Evolutionary conservation across 2,888 invertebrate species (phyloP).

Genomic region (Drosophila pegasa): DNA sequence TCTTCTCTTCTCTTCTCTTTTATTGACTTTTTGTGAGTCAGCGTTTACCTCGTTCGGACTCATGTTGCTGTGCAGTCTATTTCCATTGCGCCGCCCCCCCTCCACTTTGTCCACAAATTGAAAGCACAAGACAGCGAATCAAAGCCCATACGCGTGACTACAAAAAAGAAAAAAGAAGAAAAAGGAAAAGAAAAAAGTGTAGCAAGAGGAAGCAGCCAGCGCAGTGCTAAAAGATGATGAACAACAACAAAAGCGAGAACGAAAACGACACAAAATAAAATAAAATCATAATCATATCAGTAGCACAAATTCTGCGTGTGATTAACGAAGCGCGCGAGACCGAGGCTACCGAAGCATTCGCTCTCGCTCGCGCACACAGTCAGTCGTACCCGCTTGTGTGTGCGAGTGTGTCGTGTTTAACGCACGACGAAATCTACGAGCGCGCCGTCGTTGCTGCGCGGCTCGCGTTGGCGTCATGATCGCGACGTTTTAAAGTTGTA

Average conservation of each 20-base stretch:
- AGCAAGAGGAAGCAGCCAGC: conserved; percentile 26
- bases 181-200: conserved; percentile 17
- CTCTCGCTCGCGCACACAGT: neutral
- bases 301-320: conserved; percentile 44
- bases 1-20: neutral
- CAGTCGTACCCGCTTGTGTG: conserved; percentile 2
- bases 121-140: conserved; percentile 36
- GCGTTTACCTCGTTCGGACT: neutral
- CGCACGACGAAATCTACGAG: conserved; percentile 8
- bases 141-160: conserved; percentile 73
- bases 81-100: neutral
- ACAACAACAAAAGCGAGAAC: conserved; percentile 18
- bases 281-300: conserved; percentile 69
- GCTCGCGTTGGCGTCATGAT: conserved; percentile 38
- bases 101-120: neutral
- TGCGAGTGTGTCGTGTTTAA: conserved; percentile 13
- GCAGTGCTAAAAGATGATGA: conserved; percentile 33
- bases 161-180: no score
- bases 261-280: conserved; percentile 38
- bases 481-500: conserved; percentile 34
- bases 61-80: conserved; percentile 19
- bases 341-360: conserved; percentile 8
- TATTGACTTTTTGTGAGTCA: conserved; percentile 21
- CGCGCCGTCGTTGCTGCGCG: conserved; percentile 16
- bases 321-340: conserved; percentile 30